A percentile compares a stretch with the other conserved stretches of the same genome.
Conservation (phyloP, 2,888 invertebrate species). For the Folsomia candida region DNA sequence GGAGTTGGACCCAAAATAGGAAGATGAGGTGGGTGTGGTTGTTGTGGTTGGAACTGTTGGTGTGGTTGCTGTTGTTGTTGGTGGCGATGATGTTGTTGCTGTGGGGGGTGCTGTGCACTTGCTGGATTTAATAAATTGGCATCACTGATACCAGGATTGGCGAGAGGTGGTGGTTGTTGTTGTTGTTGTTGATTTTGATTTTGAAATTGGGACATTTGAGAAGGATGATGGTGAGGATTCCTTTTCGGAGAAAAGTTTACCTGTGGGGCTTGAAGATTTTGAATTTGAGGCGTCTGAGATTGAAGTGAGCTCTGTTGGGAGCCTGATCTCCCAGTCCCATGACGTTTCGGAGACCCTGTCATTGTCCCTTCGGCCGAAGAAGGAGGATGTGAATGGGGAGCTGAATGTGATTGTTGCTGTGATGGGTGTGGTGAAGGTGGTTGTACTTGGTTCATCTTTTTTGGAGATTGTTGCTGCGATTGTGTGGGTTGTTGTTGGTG, state of each 20-base stretch:
- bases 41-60: neutral
- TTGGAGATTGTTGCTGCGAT: neutral
- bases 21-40: neutral
- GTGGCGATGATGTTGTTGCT: neutral
- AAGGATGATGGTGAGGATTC: no score
- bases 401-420: neutral
- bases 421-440: neutral
- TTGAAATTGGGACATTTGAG: neutral
- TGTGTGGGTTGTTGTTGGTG: neutral
- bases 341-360: no score
- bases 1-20: neutral
- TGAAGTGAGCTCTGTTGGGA: neutral
- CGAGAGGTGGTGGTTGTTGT: neutral
- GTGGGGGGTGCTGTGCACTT: neutral
- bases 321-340: no score
- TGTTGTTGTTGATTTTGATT: neutral
- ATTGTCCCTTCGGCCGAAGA: no score
- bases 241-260: conserved; percentile 7
- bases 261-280: no score
- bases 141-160: neutral
- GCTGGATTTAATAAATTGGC: neutral
- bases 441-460: neutral
- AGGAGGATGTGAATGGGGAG: no score
- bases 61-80: conserved; percentile 7
- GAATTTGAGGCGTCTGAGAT: no score